These are phyloP conservation scores for Bhutanitis thaidina DNA, from an alignment of 2,888 invertebrate genomes.

Conservation along the genomic window DNA sequence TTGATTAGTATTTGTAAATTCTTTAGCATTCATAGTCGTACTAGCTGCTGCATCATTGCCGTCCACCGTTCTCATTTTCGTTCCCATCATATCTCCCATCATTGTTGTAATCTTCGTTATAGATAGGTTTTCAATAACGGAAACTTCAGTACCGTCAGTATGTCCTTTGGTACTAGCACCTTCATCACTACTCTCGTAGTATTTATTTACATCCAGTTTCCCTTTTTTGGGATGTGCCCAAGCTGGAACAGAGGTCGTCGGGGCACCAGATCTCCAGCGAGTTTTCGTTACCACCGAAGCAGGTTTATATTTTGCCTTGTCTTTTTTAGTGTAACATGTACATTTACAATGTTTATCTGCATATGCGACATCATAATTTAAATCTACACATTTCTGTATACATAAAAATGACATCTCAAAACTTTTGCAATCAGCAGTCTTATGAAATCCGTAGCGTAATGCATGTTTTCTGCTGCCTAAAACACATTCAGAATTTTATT, in stretches of 20 bases:
- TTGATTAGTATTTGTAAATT: neutral
- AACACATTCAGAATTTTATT: neutral
- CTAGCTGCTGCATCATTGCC: neutral
- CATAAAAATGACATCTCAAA: conserved; percentile 51
- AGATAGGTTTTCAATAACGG: too few relatives aligned
- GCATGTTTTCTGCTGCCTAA: conserved; percentile 24
- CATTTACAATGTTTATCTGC: conserved; percentile 52
- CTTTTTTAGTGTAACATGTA: conserved; percentile 42
- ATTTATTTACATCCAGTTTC: neutral
- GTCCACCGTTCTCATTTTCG: neutral
- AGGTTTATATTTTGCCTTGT: conserved; percentile 32
- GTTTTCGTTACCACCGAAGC: conserved; percentile 21
- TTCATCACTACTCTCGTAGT: conserved; percentile 1
- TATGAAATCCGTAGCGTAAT: conserved; percentile 58
- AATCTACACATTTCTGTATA: conserved; percentile 49
- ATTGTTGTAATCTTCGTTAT: too few relatives aligned
- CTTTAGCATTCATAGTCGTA: too few relatives aligned
- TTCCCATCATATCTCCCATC: too few relatives aligned
- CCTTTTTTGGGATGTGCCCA: conserved; percentile 35
- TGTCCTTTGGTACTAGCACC: neutral
- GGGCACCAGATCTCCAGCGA: conserved; percentile 41
- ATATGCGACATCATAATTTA: conserved; percentile 46
- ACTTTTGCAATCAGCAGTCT: conserved; percentile 40
- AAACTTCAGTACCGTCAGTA: neutral
- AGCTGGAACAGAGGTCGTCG: conserved; percentile 44